Evolutionary conservation across 2,113 vertebrate species (phyloP), one percentile per base, ranked within the genome.

Genomic region (Leptodactylus fuscus): DNA sequence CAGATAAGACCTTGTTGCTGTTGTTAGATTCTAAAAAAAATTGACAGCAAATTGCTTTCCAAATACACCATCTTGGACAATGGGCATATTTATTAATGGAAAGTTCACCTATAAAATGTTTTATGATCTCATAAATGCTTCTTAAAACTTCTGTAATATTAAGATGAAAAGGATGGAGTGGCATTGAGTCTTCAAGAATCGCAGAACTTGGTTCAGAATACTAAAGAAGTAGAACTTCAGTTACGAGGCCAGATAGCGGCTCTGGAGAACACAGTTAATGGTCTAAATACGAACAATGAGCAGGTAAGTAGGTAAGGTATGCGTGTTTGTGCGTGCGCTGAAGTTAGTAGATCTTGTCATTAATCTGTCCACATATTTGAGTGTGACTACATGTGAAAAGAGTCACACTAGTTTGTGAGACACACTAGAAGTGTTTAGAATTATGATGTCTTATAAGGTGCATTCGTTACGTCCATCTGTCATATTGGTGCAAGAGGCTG

Each of bases 91-190:
- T 22, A 5, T 58, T 7, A 2, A 9, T 7, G 60, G 27, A 32
- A 5, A 5, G 13, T 65, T 15, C 32, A 29, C 27, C 5, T 65
- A 32, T 32, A 16, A 7, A 67, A 34, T 18, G 6, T 4, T 27
- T 58, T 27, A 34, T 34, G 29, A 1, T 62, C 62, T 34, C 32
- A 16, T 65, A 32, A 65, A 32, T 65, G 27, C 16, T 20, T 15
- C n/a, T 27, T 62, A 29, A 4, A 12, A 24, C 16, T 67, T 67
- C 15, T 67, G 15, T 34, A 41, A 27, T 60, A 81, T 81, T 16
- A 65, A 99, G 98, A 96, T 93, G 97, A 98, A 91, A 98, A 97
- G 82, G 96, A 97, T 58, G 97, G 97, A n/a, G 91, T 97, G 76
- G 88, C 89, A 32, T 89, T 97, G 36, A 97, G 95, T 88, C 93